Base-by-base conservation (phyloP, 2,113 vertebrate genomes). In the Maccullochella peelii region DNA sequence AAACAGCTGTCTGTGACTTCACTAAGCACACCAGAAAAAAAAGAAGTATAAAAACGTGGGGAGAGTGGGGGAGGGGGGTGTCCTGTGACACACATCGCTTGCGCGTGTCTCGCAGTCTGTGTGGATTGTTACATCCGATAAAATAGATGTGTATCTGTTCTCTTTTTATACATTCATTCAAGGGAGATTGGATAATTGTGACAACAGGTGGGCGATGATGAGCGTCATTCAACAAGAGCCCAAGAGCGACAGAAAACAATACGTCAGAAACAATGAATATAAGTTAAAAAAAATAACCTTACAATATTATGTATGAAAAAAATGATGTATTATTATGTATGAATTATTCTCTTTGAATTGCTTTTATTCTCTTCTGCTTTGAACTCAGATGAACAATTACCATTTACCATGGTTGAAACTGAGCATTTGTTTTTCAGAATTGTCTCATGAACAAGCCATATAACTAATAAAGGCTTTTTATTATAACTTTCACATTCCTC, bases 331-430 rank as follows among this genome's bases (percentile, higher is more conserved):
- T 33, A n/a, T n/a, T n/a, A n/a, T n/a, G n/a, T n/a, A 67, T 59
- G 40, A 69, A 69, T 79, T 59, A 49, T 25, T 69, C 52, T 61
- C 10, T 25, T 49, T 70, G 42, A 58, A n/a, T 20, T 68, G 20
- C 1, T 33, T 47, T 44, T 30, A 30, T 44, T 23, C 14, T 20
- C 65, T 49, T 42, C 21, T n/a, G 36, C 54, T 61, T 49, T 58
- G 18, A 58, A 44, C 52, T 12, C 25, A 59, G 38, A 36, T 59
- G 18, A 44, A 58, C 25, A 5, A 18, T 9, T 23, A 21, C 23
- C 47, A 38, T 44, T 9, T 23, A 21, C 23, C 47, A 38, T 44
- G 18, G 65, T 18, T 42, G n/a, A 59, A 58, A 20, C 8, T 8
- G 2, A 8, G 6, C 2, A 8, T 3, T 18, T 40, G 14, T 59